Evolutionary conservation across 1,140 invertebrate genomes (phyloP).

Genomic region (Atta cephalotes): DNA sequence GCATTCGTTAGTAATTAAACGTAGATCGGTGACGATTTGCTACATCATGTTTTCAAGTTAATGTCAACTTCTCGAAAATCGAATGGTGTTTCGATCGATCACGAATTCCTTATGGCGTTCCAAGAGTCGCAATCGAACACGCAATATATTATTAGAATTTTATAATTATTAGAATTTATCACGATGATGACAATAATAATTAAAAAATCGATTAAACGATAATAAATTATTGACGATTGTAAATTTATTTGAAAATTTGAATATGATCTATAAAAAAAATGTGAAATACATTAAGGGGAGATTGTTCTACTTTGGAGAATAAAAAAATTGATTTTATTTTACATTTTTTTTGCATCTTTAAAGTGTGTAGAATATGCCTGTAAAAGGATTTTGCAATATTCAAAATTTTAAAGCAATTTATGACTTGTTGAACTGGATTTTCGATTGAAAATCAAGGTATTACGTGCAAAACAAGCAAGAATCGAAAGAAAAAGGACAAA

Average conservation of each 20-base stretch:
- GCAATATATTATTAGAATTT: not conserved
- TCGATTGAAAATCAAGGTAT: too few species aligned
- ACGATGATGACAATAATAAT: not conserved
- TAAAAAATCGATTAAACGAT: not conserved
- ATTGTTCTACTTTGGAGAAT: too few species aligned
- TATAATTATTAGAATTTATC: not conserved
- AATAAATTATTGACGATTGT: not conserved
- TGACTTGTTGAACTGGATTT: too few species aligned
- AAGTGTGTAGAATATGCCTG: too few species aligned
- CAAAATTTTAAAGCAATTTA: too few species aligned
- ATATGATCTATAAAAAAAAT: not conserved
- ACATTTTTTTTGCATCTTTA: too few species aligned
- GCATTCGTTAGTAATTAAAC: conserved; percentile 16
- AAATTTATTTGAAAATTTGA: not conserved
- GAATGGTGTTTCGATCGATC: not conserved
- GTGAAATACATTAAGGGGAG: not conserved
- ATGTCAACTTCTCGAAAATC: conserved; percentile 42
- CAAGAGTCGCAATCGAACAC: not conserved
- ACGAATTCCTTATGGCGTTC: not conserved
- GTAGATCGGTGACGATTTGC: conserved; percentile 4
- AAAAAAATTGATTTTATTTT: too few species aligned
- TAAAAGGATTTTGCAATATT: too few species aligned
- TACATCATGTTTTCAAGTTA: conserved; percentile 7
- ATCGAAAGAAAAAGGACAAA: too few species aligned
- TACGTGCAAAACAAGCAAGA: too few species aligned